Evolutionary conservation across 2,113 vertebrate genomes (phyloP), one percentile per base, ranked within the genome.

Genomic region (Ophiodon elongatus): DNA sequence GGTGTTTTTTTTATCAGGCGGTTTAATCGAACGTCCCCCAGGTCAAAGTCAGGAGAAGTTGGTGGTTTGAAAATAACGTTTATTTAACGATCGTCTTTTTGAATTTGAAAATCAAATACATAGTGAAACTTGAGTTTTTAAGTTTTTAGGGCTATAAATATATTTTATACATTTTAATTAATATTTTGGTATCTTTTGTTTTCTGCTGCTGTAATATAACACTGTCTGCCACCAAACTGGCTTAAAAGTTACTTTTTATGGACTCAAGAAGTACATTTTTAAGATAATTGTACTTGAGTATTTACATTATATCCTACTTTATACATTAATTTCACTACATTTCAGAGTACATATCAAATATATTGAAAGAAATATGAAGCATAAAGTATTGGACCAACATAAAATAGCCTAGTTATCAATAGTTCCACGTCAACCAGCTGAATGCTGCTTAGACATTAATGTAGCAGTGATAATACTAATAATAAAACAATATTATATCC

Each of bases 11-110:
- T 43, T 5, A 73, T 70, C 73, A 45, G 76, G 64, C 77, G 68
- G 2, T 69, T 78, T 39, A 77, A 87, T 90, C 82, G 35, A 81
- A 86, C 76, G 66, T 77, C 79, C 57, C 57, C 50, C 81, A 8
- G 66, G 27, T 83, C 69, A 69, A 76, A 85, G 66, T 59, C 65
- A 69, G 63, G 0, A 57, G 43, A 80, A 88, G 78, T 85, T 83
- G 7, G 0, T 50, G 0, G 0, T 67, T 39, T 29, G 10, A 29
- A 9, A 14, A 47, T 19, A 45, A 64, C 25, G 27, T 54, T 54
- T 11, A n/a, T 37, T 21, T 19, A 31, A 9, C 4, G 3, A 1
- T 14, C 4, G 2, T 10, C 0, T 39, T 9, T 25, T 47, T 4
- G 0, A 33, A 14, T 71, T 50, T 13, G 2, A 1, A 64, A 75